Base-by-base conservation (phyloP, 30 jellyfish, hydroid and myxozoan genomes). In the Pseudorhiza aurosa region DNA sequence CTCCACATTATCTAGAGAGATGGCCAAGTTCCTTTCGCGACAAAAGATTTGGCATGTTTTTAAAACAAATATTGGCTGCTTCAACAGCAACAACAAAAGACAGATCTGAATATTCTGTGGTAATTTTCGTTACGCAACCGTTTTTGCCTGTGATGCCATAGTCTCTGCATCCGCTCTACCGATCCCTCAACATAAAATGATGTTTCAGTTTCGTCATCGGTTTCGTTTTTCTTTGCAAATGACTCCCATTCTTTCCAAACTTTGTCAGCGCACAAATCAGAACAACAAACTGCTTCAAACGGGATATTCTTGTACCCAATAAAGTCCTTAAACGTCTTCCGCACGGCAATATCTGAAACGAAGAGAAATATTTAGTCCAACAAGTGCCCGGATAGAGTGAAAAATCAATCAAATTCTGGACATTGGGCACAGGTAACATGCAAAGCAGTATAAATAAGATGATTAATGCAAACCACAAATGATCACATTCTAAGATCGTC, bases 251-350 rank as follows among this genome's bases (percentile, higher is more conserved):
- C 24, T 47, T 6, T 15, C 26, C 5, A 7, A 4, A 47, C 5
- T 26, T 6, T 17, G n/a, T 47, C 25, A 5, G 62, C 62, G 25
- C 62, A 47, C 2, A 47, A 8, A 15, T 47, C 62, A 3, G 62
- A 47, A 26, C 62, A 47, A 15, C 15, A 17, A 8, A 37, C 64
- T 35, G 81, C 81, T 24, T 67, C 81, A 21, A 67, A 67, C 5
- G 32, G 45, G 19, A 18, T 35, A 39, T 67, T 67, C 51, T 36
- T 67, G 64, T 67, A 67, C 27, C 81, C 81, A 14, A 18, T 67
- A 24, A 67, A 67, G 14, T 67, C 64, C 31, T 21, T 36, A 37
- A 67, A 67, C 11, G 39, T 24, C 64, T 67, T 67, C 43, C 42
- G 36, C 36, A 67, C 81, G 19, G 25, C 29, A 1, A 17, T 14